Evolutionary conservation across 2,888 invertebrate genomes (phyloP), one percentile per base, ranked within the genome.

Genomic region (Leptinotarsa juncta): DNA sequence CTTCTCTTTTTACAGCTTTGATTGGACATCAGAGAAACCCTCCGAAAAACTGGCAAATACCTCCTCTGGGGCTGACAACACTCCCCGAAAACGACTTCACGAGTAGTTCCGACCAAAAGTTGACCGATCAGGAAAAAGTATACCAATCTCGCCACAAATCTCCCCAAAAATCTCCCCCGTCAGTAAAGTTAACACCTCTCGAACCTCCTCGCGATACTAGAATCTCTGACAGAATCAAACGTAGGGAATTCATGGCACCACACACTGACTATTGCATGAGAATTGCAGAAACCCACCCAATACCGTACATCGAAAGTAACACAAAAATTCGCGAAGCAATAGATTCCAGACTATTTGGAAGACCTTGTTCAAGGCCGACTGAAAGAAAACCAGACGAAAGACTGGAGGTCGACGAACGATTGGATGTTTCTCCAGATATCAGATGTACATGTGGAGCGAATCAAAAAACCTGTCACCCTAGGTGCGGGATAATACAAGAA

Each of bases 191-290:
- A 7, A 76, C 68, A 57, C 78, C 76, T 71, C 26, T n/a, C 14
- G 75, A 70, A 65, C 79, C 76, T 71, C 81, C 82, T 7, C 16
- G 74, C 18, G 86, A 87, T 76, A 87, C 86, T 1, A 78, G 85
- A 79, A 87, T 87, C 66, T 86, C 87, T 0, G 87, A 87, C 73
- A 79, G 86, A 73, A 87, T 87, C 69, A 84, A 81, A 78, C 82
- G 71, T 51, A 80, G 87, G 70, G 76, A 78, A 42, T 18, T 79
- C 16, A 70, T 78, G 71, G 77, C 78, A 51, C 71, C 78, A 20
- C 73, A 81, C 66, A 69, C 75, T 15, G 82, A 83, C 67, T 82
- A 81, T 73, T 81, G 81, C 70, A 80, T 81, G 73, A 73, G 71
- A 1, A 57, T 71, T 57, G 75, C 72, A 20, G 68, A 79, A 51